These are phyloP conservation scores for Phodopus roborovskii DNA, from an alignment of 2,113 vertebrate species.

Conservation along the genomic window DNA sequence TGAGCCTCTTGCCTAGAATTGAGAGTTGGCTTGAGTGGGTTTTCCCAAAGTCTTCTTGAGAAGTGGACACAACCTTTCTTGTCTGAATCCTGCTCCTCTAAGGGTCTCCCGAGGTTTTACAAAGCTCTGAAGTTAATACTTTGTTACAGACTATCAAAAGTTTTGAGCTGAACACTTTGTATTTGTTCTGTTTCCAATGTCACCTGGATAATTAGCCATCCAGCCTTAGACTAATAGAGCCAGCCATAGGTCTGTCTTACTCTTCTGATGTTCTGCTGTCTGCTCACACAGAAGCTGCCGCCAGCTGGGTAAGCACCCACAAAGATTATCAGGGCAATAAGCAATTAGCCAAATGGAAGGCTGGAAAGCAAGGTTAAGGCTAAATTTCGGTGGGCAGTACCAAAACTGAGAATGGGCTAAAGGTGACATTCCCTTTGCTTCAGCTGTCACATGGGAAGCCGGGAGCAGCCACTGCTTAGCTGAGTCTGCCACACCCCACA, in stretches of 20 bases:
- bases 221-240: neutral
- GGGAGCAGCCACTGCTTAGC: neutral
- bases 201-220: neutral
- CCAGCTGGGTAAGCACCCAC: neutral
- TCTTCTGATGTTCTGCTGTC: neutral
- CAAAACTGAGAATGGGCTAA: neutral
- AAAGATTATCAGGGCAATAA: neutral
- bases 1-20: neutral
- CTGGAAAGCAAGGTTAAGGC: neutral
- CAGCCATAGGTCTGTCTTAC: neutral
- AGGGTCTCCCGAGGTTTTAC: neutral
- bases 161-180: neutral
- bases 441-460: neutral
- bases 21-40: neutral
- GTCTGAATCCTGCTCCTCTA: neutral
- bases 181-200: neutral
- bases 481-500: neutral
- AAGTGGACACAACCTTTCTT: neutral
- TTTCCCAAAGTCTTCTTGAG: neutral
- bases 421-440: neutral
- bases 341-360: neutral
- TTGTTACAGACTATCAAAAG: neutral
- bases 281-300: neutral
- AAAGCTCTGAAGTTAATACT: neutral
- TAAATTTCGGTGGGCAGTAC: neutral